Evolutionary conservation across 2,888 invertebrate genomes (phyloP), one percentile per base, ranked within the genome.

Genomic region (Hyalella azteca): DNA sequence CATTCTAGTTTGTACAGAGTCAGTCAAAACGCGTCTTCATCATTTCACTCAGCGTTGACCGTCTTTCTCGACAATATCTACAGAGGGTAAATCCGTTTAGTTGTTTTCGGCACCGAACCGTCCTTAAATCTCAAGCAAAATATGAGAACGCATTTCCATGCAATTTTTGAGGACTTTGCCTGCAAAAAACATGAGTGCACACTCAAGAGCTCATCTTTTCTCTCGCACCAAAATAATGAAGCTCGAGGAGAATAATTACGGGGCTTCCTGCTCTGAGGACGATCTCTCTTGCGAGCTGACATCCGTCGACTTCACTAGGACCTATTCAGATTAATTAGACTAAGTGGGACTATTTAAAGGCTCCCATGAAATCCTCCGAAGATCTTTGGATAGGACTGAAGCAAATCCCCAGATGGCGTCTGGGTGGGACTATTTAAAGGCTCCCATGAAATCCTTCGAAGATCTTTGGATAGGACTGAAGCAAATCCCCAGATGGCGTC

Each of bases 281-380:
- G 19, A 36, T 66, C 66, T 66, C 54, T 54, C 36, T 29, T 66
- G n/a, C n/a, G 32, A 32, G 36, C 66, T 29, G 66, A 66, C 66
- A 66, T 66, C 19, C 36, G 36, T 66, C 36, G 36, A 66, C 66
- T 66, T 7, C 66, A 36, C 26, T 36, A 29, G 36, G 66, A 66
- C 36, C 66, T 66, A 36, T 66, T 36, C 66, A 66, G 32, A 66
- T 66, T 66, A 66, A 66, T 66, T 66, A 66, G 66, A 66, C 36
- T n/a, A 66, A 66, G 66, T 66, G 66, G 29, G 36, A 36, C 66
- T 66, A 66, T 66, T 66, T 66, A 32, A n/a, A 36, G 66, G 36
- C 32, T 32, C 66, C 39, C 66, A 29, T 32, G 66, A 36, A 66
- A 66, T 66, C 66, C 66, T 66, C 5, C 3, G 29, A 9, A 36